These are phyloP conservation scores for Kryptolebias ocellatus DNA, from an alignment of 2,797 vertebrate genomes.

Conservation along the genomic window DNA sequence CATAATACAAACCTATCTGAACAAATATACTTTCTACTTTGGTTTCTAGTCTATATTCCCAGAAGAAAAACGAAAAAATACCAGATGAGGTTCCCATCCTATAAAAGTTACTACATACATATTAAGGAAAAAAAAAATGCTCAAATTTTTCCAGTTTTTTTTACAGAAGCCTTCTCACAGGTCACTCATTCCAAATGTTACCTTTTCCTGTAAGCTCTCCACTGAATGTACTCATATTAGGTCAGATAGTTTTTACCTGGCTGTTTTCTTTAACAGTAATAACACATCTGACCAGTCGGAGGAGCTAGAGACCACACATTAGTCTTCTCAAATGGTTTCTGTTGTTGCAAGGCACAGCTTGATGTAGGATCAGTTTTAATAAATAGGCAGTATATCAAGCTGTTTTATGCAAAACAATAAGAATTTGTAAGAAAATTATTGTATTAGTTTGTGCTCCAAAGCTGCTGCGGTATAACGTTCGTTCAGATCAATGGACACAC, in stretches of 20 bases:
- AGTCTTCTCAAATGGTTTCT: background rate
- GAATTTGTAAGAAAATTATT: conserved; percentile 10
- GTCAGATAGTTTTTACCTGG: background rate
- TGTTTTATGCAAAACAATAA: background rate
- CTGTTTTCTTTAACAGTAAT: background rate
- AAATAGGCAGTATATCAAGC: background rate
- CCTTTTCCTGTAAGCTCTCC: background rate
- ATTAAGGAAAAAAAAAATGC: too few relatives aligned
- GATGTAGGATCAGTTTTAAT: background rate
- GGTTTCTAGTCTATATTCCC: too few relatives aligned
- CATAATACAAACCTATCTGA: too few relatives aligned
- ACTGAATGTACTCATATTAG: background rate
- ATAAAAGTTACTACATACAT: too few relatives aligned
- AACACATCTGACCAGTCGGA: conserved; percentile 73
- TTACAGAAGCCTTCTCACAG: too few relatives aligned
- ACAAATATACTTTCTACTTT: too few relatives aligned
- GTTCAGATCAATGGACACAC: conserved; percentile 58
- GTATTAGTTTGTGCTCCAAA: conserved; percentile 26
- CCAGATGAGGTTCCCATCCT: too few relatives aligned
- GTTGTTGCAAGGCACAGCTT: background rate
- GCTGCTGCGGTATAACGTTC: conserved; percentile 33
- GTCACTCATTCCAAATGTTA: background rate
- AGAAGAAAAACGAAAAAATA: too few relatives aligned
- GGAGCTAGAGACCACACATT: conserved; percentile 82
- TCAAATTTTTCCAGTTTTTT: too few relatives aligned